Conservation (phyloP, 2,888 invertebrate species). For the Plebejus anna region DNA sequence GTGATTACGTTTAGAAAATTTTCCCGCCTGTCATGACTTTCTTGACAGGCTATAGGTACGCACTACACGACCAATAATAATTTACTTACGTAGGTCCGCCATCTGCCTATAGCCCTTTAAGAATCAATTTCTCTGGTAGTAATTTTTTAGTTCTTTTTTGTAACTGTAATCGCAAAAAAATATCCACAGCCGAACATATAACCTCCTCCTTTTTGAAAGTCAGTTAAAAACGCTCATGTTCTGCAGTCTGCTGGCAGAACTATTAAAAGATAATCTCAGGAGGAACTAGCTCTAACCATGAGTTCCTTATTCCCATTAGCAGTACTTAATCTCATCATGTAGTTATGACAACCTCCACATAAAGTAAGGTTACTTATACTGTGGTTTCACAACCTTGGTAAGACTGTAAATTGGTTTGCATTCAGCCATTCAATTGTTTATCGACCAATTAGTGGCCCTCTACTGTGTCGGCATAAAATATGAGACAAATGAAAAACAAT, state of each 20-base stretch:
- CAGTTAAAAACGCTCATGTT: background rate
- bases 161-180: background rate
- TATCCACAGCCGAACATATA: no score
- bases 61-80: no score
- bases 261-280: background rate
- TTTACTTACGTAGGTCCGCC: no score
- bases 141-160: no score
- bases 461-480: no score
- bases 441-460: background rate
- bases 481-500: no score
- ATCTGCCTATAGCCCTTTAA: no score
- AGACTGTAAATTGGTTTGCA: background rate
- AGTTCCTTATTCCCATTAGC: constrained; percentile 2
- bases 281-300: background rate
- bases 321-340: background rate
- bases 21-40: no score
- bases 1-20: no score
- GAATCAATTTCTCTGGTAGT: no score
- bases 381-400: background rate
- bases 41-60: no score
- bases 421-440: background rate
- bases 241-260: background rate
- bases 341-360: background rate
- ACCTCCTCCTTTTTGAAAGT: no score
- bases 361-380: background rate